Evolutionary conservation across 2,888 invertebrate species (phyloP).

Genomic region (Mythimna impura): DNA sequence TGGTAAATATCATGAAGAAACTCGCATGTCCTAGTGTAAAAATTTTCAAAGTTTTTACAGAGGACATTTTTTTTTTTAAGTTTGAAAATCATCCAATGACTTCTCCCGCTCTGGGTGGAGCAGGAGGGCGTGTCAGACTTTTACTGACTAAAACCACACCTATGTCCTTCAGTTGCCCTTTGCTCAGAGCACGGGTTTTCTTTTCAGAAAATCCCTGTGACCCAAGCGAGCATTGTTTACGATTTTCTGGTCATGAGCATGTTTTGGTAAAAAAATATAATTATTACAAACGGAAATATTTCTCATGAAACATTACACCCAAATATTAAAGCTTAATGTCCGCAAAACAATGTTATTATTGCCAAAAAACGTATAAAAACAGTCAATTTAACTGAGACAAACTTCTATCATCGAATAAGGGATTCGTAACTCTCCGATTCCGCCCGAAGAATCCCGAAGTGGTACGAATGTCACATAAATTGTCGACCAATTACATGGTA

Average conservation of each 20-base stretch:
- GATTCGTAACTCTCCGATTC: conserved; percentile 64
- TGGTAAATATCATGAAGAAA: too few species aligned
- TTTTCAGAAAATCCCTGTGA: too few species aligned
- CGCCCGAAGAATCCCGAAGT: conserved; percentile 69
- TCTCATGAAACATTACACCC: conserved; percentile 17
- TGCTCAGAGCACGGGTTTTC: too few species aligned
- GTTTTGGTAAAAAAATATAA: not conserved
- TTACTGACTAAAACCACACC: too few species aligned
- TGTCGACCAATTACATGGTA: conserved; percentile 80
- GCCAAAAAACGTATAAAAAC: conserved; percentile 50
- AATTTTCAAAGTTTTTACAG: too few species aligned
- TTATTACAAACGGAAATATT: not conserved
- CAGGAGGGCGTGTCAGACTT: too few species aligned
- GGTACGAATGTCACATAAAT: conserved; percentile 76
- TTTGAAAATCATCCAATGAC: too few species aligned
- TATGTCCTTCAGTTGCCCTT: too few species aligned
- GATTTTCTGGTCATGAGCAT: not conserved
- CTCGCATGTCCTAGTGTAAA: too few species aligned
- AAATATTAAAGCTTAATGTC: conserved; percentile 26
- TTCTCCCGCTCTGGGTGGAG: too few species aligned
- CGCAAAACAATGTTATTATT: conserved; percentile 48
- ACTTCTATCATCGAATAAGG: conserved; percentile 51
- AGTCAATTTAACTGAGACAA: conserved; percentile 53
- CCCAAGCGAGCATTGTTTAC: too few species aligned
- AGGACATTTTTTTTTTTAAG: too few species aligned